Base-by-base conservation (phyloP, 2,113 vertebrate species). In the Upupa epops region DNA sequence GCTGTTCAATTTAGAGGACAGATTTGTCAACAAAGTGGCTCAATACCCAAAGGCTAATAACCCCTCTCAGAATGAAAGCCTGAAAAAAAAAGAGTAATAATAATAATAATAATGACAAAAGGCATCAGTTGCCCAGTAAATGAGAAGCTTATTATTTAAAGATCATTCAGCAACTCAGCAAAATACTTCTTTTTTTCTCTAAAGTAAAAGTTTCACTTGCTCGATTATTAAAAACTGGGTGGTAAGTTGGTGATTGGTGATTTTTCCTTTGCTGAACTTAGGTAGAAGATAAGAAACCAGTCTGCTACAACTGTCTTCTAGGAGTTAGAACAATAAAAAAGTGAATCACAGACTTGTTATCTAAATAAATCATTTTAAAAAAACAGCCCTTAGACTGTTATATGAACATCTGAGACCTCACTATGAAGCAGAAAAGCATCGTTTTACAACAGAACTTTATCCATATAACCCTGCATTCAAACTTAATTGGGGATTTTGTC, bases 11-110 rank as follows among this genome's bases (percentile, higher is more conserved):
- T 97, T 90, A 94, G 71, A 95, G 85, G 89, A 96, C 76, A 92
- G 85, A 95, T 96, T 93, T 95, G 96, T 97, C 93, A 96, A 96
- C 94, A 89, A 91, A 97, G 86, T 84, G 83, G 84, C 71, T 97
- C 93, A 73, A 40, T 94, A 96, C 92, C 92, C 94, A 95, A 94
- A 97, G 95, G 96, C 79, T 92, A 68, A 24, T 89, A 91, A 96
- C 96, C 94, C 82, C 94, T 96, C 84, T 94, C 71, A 45, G 84
- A 92, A 96, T 93, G 85, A 96, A 96, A 94, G 91, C 89, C 95
- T 96, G 89, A 93, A 69, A 55, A 49, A 77, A 48, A 48, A 48
- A 48, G 19, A 48, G 18, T 42, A 42, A 48, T 8, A 52, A 31
- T 26, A 64, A 61, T 36, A 59, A 36, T 22, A 29, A 31, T 26